Conservation (phyloP, 2,113 vertebrate species). For the Erinaceus europaeus region DNA sequence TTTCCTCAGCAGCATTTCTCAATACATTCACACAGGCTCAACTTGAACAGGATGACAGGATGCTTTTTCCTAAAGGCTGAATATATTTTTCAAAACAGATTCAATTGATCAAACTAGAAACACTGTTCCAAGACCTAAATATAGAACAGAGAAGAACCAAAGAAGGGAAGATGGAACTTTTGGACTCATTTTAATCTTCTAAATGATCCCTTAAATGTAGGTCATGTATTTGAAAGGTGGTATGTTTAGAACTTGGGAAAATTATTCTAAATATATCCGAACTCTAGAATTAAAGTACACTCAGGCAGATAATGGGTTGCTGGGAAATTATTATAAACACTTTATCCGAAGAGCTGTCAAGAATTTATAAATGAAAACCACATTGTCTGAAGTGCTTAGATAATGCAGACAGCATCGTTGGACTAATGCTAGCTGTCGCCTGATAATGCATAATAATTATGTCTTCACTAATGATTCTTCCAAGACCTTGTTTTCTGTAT, state of each 20-base stretch:
- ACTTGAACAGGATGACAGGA: not conserved
- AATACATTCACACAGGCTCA: not conserved
- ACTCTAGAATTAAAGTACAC: slow-evolving; percentile 55
- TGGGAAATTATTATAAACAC: slow-evolving; percentile 44
- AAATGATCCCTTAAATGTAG: slow-evolving; percentile 25
- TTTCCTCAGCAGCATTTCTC: slow-evolving; percentile 35
- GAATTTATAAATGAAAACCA: slow-evolving; percentile 66
- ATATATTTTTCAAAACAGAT: slow-evolving; percentile 41
- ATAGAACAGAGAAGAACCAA: not conserved
- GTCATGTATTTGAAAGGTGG: slow-evolving; percentile 41
- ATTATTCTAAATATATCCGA: slow-evolving; percentile 55
- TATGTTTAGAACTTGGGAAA: slow-evolving; percentile 33
- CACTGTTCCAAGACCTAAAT: not conserved
- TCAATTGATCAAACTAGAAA: slow-evolving; percentile 27
- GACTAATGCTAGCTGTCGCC: slow-evolving; percentile 50
- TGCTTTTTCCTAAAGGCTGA: not conserved
- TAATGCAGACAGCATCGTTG: slow-evolving; percentile 56
- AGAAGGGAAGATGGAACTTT: not conserved
- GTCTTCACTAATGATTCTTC: slow-evolving; percentile 54
- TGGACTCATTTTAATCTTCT: slow-evolving; percentile 38
- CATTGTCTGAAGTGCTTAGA: slow-evolving; percentile 60
- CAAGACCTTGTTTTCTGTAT: slow-evolving; percentile 61
- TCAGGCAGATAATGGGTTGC: slow-evolving; percentile 59
- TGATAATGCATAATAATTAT: slow-evolving; percentile 65
- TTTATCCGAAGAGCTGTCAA: slow-evolving; percentile 68